Conservation (phyloP, 2,113 vertebrate genomes). For the Ia io region DNA sequence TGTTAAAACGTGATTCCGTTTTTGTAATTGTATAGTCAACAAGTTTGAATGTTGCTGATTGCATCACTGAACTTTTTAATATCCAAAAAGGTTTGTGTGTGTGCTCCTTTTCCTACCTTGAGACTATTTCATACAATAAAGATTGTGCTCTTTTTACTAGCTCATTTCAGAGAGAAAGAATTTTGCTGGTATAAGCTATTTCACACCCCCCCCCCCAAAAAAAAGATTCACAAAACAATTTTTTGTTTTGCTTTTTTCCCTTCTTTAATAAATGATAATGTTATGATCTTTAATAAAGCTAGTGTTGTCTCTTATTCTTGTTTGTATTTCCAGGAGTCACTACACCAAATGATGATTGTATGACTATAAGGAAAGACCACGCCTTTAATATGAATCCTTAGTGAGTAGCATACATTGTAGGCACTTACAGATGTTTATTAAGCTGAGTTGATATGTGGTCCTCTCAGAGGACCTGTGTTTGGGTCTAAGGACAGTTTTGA, state of each 20-base stretch:
- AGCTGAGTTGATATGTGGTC: neutral
- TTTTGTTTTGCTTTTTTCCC: neutral
- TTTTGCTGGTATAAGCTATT: neutral
- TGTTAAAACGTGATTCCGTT: neutral
- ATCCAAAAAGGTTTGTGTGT: slow-evolving; percentile 5
- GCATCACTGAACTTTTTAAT: slow-evolving; percentile 44
- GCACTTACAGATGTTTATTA: neutral
- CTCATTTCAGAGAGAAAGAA: slow-evolving; percentile 26
- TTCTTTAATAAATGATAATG: slow-evolving; percentile 47
- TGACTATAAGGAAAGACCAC: neutral
- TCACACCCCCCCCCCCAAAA: neutral
- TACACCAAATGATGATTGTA: neutral
- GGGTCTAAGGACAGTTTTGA: neutral
- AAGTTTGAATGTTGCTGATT: slow-evolving; percentile 39
- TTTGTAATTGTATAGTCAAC: slow-evolving; percentile 33
- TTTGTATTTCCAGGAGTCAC: neutral
- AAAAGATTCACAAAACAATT: neutral
- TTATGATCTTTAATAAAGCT: slow-evolving; percentile 33
- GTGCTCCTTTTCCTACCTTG: slow-evolving; percentile 24
- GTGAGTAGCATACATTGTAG: neutral
- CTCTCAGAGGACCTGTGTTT: neutral
- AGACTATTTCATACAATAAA: slow-evolving; percentile 24
- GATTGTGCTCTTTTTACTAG: slow-evolving; percentile 16
- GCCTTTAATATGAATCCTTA: neutral
- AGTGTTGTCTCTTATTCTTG: neutral